These are phyloP conservation scores for Alauda arvensis DNA, from an alignment of 2,797 vertebrate genomes.

Conservation along the genomic window DNA sequence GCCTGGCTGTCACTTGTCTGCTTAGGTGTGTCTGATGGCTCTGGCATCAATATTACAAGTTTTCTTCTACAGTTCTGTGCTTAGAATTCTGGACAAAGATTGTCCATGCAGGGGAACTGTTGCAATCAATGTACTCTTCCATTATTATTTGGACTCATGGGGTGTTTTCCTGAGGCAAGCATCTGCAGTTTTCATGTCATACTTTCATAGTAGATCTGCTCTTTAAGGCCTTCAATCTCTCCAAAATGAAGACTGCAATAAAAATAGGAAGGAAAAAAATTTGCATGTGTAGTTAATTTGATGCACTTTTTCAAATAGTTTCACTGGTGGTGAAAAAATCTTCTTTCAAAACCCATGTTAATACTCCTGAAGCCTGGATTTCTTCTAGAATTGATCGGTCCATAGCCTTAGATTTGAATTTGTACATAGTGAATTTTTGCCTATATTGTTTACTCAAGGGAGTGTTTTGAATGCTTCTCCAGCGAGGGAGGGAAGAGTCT, in stretches of 20 bases:
- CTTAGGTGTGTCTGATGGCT: not conserved
- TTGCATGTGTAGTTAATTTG: not conserved
- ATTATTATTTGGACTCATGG: not conserved
- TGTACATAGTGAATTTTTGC: not conserved
- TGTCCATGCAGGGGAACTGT: not conserved
- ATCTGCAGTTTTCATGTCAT: not conserved
- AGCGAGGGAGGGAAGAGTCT: not conserved
- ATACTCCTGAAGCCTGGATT: not conserved
- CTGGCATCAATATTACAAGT: not conserved
- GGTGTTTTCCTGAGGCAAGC: not conserved
- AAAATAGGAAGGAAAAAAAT: not conserved
- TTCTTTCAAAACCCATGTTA: not conserved
- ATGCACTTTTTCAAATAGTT: not conserved
- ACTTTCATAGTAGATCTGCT: not conserved
- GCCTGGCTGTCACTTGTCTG: not conserved
- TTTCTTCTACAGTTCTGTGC: not conserved
- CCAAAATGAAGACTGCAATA: not conserved
- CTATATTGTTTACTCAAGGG: not conserved
- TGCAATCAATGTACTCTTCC: accelerated
- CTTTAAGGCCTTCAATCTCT: not conserved
- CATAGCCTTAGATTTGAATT: not conserved
- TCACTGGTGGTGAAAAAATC: not conserved
- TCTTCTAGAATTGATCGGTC: not conserved
- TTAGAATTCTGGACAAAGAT: not conserved
- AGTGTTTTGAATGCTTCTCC: not conserved